Conservation (phyloP, 2,797 vertebrate species). For the Phoxinus dragarum region DNA sequence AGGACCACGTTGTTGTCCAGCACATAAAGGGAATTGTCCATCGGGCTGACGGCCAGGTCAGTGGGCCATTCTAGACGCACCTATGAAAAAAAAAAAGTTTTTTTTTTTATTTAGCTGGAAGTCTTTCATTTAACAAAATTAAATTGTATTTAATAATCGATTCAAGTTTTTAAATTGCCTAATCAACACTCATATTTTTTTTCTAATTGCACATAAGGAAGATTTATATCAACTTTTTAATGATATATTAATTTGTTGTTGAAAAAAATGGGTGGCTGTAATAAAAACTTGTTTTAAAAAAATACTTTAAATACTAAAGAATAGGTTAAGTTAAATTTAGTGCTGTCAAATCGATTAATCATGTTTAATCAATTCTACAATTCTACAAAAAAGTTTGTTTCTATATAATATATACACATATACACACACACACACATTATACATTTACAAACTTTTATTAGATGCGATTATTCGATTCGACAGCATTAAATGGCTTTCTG, state of each 20-base stretch:
- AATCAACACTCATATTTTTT: no score
- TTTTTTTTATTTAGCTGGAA: no score
- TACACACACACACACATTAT: no score
- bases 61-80: conserved; percentile 98
- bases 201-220: no score
- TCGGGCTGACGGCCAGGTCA: conserved; percentile 92
- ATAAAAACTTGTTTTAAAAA: not conserved
- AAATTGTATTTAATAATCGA: not conserved
- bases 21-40: conserved; percentile 97
- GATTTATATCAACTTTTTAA: no score
- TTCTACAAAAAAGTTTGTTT: no score
- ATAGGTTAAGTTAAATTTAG: not conserved
- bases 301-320: not conserved
- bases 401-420: no score
- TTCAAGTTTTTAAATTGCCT: not conserved
- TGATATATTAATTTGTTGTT: no score
- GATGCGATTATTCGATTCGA: no score
- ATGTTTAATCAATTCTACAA: no score
- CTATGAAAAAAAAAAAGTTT: conserved; percentile 71
- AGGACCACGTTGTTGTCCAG: conserved; percentile 97
- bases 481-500: no score
- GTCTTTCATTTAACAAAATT: not conserved
- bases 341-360: not conserved
- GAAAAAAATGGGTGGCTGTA: not conserved
- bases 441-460: no score